Conservation (phyloP, 2,888 invertebrate genomes). For the Scrobipalpa atriplicella region DNA sequence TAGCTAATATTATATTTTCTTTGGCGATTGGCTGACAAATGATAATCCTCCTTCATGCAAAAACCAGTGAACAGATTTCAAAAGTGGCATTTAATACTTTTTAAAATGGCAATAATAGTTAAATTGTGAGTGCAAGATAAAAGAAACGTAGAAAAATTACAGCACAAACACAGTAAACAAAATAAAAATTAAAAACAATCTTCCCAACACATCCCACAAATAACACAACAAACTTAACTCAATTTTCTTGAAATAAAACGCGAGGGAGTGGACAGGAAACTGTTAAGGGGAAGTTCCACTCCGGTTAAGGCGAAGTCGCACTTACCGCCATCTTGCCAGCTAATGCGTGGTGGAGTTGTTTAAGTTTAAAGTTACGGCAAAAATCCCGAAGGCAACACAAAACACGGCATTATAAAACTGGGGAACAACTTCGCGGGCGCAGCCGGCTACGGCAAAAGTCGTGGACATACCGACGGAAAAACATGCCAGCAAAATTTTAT, state of each 20-base stretch:
- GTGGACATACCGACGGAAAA: slow-evolving; percentile 29
- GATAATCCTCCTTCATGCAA: too few species aligned
- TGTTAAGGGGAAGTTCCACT: slow-evolving; percentile 16
- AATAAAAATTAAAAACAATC: too few species aligned
- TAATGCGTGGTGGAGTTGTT: slow-evolving; percentile 45
- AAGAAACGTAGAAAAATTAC: too few species aligned
- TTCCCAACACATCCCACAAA: background rate
- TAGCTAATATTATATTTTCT: too few species aligned
- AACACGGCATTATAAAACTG: slow-evolving; percentile 53
- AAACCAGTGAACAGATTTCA: too few species aligned
- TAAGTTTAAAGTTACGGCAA: slow-evolving; percentile 49
- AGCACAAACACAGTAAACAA: too few species aligned
- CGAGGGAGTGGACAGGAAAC: background rate
- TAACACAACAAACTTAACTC: background rate
- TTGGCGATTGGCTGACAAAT: too few species aligned
- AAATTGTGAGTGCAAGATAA: too few species aligned
- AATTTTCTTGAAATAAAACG: slow-evolving; percentile 2
- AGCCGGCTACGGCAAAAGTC: slow-evolving; percentile 43
- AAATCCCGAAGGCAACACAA: slow-evolving; percentile 45
- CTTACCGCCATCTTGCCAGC: slow-evolving; percentile 32
- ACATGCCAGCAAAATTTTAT: background rate
- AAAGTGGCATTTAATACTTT: too few species aligned
- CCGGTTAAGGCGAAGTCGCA: slow-evolving; percentile 3
- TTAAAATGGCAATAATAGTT: too few species aligned
- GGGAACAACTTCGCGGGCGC: slow-evolving; percentile 49